Evolutionary conservation across 2,888 invertebrate species (phyloP).

Genomic region (Xestia c-nigrum): DNA sequence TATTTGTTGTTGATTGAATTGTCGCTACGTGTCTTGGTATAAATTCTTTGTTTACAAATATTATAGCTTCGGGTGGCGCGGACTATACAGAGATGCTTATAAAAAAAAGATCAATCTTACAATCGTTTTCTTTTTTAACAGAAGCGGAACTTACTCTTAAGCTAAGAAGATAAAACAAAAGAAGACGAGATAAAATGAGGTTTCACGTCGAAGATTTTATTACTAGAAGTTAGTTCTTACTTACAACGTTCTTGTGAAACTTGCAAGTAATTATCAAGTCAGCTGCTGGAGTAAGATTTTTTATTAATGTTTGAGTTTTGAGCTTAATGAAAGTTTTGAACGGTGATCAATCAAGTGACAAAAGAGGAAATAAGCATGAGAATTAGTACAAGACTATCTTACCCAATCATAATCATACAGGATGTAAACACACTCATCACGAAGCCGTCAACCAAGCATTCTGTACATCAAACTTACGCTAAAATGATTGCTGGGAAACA

Average conservation of each 20-base stretch:
- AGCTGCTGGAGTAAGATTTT: not conserved
- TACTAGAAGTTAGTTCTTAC: conserved; percentile 7
- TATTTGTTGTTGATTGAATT: no score
- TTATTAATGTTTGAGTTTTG: not conserved
- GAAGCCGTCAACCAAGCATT: no score
- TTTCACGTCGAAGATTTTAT: conserved; percentile 17
- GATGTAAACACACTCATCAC: no score
- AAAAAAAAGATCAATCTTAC: not conserved
- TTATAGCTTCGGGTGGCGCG: no score
- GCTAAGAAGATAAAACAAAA: not conserved
- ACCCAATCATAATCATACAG: no score
- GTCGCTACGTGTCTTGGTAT: no score
- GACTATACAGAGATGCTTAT: no score
- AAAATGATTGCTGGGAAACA: no score
- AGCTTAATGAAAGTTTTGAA: not conserved
- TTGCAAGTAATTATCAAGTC: not conserved
- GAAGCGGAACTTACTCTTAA: conserved; percentile 2
- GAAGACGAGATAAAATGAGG: conserved; percentile 1
- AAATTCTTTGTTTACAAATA: no score
- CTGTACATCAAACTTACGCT: no score
- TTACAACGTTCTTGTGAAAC: conserved; percentile 4
- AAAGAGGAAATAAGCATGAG: not conserved
- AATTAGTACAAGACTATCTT: no score
- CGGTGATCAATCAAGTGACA: not conserved
- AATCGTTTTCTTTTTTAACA: not conserved